Base-by-base conservation (phyloP, 2,113 vertebrate species). In the Onychostoma macrolepis region DNA sequence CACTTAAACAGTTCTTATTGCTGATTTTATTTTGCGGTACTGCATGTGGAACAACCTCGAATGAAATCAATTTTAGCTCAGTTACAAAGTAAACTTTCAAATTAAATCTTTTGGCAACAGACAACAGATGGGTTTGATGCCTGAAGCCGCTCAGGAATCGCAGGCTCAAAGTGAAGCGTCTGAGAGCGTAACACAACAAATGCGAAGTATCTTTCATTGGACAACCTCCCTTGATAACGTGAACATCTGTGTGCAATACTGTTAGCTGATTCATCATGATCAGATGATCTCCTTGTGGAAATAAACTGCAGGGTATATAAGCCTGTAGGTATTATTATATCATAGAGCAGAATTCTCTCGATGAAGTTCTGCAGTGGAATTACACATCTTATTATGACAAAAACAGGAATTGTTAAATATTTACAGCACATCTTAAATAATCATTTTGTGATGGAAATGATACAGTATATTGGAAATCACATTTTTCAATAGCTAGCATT, bases 51-150 rank as follows among this genome's bases (percentile, higher is more conserved):
- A 38, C 48, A 21, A 79, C 10, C 26, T 45, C 33, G 7, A 74
- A 24, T 65, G 15, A 81, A 85, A 84, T 80, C 36, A 12, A 61
- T 80, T 56, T 50, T 6, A 65, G 61, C 28, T 74, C 12, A 45
- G 87, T 85, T 88, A 33, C 72, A 79, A 85, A 84, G 82, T 85
- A 48, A 79, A 80, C 75, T 58, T 78, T 87, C 61, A 45, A 75
- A 76, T 76, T 67, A 67, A 79, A 79, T 84, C 9, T 84, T 56
- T 33, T 33, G 63, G 58, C 21, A 56, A 21, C 74, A 38, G 86
- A 12, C 33, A 19, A 12, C 50, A 79, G 36, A 63, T 38, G 36
- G 30, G 24, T 24, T 76, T 38, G 41, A 36, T 26, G 17, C 71
- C 80, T 67, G 86, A 84, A 43, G 53, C 36, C 61, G 17, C 58